Evolutionary conservation across 2,888 invertebrate species (phyloP), one percentile per base, ranked within the genome.

Genomic region (Sipunculus nudus): DNA sequence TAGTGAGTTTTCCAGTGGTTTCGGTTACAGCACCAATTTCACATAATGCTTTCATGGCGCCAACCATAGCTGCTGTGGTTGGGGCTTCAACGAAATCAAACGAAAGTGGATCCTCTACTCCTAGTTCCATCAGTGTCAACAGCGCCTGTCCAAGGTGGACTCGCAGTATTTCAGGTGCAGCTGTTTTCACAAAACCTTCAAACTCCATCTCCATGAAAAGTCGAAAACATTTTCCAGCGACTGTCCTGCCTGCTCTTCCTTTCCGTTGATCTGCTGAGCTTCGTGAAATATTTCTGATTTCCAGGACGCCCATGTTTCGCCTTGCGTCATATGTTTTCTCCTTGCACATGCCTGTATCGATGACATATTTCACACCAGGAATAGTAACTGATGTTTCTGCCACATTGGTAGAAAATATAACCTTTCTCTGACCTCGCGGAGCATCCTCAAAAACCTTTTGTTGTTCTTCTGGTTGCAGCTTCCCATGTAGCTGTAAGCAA

Each of bases 371-470:
- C 16, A 84, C 77, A 6, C 82, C 83, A 35, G 80, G 79, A 46
- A 84, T 83, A 4, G 84, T 84, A 2, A 84, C 68, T 4, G 83
- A 83, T 2, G 84, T 84, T 65, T 84, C 84, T 3, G 84, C 84
- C 65, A 78, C 76, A 70, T 84, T 83, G 23, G 84, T 84, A 3
- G 83, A 78, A 74, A 84, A 81, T 3, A 84, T 77, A 16, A 84
- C 67, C 67, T 84, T 84, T 39, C 83, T 64, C 32, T 65, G 67
- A 4, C 73, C 72, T 8, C 70, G 68, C 4, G 67, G 59, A 23
- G 66, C 54, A 3, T 62, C 66, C 25, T 70, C 61, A 67, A 84
- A 82, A 0, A 82, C 78, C 28, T 65, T 49, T 41, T 75, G 70
- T 48, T 82, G 83, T 31, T 84, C 81, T 10, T 77, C 73, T 28